phyloP scores from a whole-genome alignment of 2,113 vertebrate species.

The Leptodactylus fuscus region DNA sequence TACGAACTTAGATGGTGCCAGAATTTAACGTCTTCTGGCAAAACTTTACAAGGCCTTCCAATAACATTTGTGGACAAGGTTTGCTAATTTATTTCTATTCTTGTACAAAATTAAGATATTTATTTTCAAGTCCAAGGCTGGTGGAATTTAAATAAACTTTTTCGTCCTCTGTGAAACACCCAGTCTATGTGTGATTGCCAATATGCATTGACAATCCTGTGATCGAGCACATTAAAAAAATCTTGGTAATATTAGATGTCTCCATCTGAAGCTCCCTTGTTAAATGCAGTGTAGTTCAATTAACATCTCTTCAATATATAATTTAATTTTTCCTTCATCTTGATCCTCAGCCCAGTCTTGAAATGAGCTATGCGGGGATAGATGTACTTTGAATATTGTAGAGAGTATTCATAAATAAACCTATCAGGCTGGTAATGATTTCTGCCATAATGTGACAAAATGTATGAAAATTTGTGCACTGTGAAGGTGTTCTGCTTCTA shows the following conservation, averaged over 20 bases:
- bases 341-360: conserved; percentile 76
- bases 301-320: conserved; percentile 84
- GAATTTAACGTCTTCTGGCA: conserved; percentile 31
- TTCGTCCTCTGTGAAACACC: conserved; percentile 64
- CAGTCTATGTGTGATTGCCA: conserved; percentile 72
- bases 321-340: conserved; percentile 90
- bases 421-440: conserved; percentile 79
- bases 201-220: conserved; percentile 73
- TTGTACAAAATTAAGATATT: conserved; percentile 1
- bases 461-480: conserved; percentile 63
- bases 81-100: background rate
- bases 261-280: conserved; percentile 73
- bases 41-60: conserved; percentile 33
- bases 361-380: conserved; percentile 76
- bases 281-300: conserved; percentile 84
- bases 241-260: conserved; percentile 75
- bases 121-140: background rate
- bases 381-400: conserved; percentile 79
- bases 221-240: conserved; percentile 76
- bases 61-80: conserved; percentile 17
- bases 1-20: conserved; percentile 62
- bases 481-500: conserved; percentile 63
- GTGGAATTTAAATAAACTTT: conserved; percentile 63
- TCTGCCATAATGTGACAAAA: conserved; percentile 75
- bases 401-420: conserved; percentile 78